A percentile compares a stretch with the other conserved stretches of the same genome.
These are phyloP conservation scores for Phymanthus crucifer DNA, from an alignment of 92 coral and sea anemone species.

Conservation along the genomic window DNA sequence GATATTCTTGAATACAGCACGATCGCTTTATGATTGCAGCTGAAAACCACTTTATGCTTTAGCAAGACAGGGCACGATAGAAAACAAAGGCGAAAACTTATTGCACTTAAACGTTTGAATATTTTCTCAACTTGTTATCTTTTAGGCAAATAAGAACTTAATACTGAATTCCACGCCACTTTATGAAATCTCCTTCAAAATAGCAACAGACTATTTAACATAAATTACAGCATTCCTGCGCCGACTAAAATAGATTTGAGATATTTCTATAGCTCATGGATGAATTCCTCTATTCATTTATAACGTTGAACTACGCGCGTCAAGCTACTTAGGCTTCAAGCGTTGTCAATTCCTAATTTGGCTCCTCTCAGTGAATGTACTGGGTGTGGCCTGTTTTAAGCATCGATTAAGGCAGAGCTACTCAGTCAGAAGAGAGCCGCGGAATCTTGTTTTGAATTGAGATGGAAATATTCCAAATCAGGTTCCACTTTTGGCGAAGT, in stretches of 20 bases:
- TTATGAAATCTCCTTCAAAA: constrained; percentile 5
- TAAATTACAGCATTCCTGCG: not conserved
- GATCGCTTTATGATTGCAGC: not conserved
- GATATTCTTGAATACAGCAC: not conserved
- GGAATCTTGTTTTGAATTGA: too few relatives aligned
- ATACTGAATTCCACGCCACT: constrained; percentile 8
- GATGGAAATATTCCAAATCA: too few relatives aligned
- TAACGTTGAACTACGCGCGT: not conserved
- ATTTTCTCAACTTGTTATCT: not conserved
- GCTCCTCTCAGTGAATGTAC: not conserved
- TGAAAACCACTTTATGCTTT: not conserved
- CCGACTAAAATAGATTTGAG: not conserved
- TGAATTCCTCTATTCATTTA: not conserved
- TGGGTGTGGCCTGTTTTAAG: not conserved
- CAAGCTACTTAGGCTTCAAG: not conserved
- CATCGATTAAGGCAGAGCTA: too few relatives aligned
- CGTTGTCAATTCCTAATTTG: not conserved
- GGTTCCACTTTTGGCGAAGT: too few relatives aligned
- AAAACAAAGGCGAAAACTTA: not conserved
- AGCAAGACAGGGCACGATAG: not conserved
- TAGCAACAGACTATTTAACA: not conserved
- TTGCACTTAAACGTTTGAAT: not conserved
- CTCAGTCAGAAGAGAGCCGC: too few relatives aligned
- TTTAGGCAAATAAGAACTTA: not conserved
- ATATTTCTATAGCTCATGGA: not conserved